phyloP scores from a whole-genome alignment of 1,140 invertebrate species.

The Penaeus vannamei region DNA sequence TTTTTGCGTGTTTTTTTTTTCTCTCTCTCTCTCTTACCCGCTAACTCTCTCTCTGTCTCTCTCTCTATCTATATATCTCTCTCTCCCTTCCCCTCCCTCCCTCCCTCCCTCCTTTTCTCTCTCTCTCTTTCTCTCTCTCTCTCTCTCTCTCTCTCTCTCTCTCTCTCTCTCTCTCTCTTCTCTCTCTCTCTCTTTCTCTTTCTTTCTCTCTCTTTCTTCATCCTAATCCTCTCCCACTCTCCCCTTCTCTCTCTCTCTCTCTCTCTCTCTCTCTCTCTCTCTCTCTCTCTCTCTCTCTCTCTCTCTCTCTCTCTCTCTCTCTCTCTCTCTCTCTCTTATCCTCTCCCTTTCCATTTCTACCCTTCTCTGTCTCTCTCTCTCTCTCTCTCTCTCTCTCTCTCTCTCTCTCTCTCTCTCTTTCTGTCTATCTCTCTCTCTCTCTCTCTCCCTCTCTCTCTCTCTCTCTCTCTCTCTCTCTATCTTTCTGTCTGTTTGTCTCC shows the following conservation, averaged over 20 bases:
- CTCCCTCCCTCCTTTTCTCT: not conserved
- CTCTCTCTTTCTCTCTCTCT: not conserved
- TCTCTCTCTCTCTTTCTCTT: not conserved
- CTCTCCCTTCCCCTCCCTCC: not conserved
- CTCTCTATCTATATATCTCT: too few species aligned
- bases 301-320: not conserved
- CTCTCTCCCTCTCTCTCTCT: too few species aligned
- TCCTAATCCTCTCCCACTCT: not conserved
- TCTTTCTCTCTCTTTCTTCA: not conserved
- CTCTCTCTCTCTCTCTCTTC: not conserved
- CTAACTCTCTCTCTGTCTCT: too few species aligned
- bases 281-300: not conserved
- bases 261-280: not conserved
- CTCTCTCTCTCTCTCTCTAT: too few species aligned
- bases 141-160: conserved; percentile 9
- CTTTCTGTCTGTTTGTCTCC: too few species aligned
- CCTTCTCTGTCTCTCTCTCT: not conserved
- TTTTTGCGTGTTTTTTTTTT: too few species aligned
- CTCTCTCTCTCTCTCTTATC: not conserved
- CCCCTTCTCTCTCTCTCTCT: not conserved
- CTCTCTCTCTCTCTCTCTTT: not conserved
- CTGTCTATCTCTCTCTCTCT: too few species aligned
- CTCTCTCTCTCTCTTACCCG: too few species aligned
- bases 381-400: not conserved
- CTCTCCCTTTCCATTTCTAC: not conserved